phyloP scores from a whole-genome alignment of 2,113 vertebrate species.

The Odocoileus virginianus region DNA sequence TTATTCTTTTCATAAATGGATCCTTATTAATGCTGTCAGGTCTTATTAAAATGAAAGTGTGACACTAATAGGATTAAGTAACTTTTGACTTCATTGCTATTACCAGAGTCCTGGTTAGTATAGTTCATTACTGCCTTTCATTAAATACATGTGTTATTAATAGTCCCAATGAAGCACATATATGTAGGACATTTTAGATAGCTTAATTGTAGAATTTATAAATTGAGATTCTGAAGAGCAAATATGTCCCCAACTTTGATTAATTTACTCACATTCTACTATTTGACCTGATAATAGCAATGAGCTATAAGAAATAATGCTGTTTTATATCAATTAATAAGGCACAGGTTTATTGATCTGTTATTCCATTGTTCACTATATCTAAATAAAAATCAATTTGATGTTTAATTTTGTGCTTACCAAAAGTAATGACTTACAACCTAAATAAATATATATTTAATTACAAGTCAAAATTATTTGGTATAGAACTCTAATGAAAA shows the following conservation, averaged over 20 bases:
- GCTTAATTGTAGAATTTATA: background rate
- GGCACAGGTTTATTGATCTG: background rate
- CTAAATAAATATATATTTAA: background rate
- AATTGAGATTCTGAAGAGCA: background rate
- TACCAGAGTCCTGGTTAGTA: background rate
- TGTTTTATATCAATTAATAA: background rate
- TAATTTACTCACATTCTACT: background rate
- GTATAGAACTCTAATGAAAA: background rate
- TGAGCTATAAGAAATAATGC: background rate
- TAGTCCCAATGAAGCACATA: background rate
- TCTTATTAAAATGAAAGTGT: constrained; percentile 49
- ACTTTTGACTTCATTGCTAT: constrained; percentile 57
- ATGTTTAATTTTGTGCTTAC: background rate
- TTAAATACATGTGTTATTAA: background rate
- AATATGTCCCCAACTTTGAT: background rate
- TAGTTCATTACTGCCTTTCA: background rate
- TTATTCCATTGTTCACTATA: background rate
- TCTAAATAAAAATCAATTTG: background rate
- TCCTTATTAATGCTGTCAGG: constrained; percentile 46
- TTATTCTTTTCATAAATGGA: constrained; percentile 38
- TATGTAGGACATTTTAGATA: background rate
- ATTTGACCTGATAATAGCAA: background rate
- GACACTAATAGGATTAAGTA: constrained; percentile 30
- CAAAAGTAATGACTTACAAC: background rate
- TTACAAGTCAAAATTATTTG: background rate